Conservation (phyloP, 2,888 invertebrate genomes). For the Colostygia pectinataria region DNA sequence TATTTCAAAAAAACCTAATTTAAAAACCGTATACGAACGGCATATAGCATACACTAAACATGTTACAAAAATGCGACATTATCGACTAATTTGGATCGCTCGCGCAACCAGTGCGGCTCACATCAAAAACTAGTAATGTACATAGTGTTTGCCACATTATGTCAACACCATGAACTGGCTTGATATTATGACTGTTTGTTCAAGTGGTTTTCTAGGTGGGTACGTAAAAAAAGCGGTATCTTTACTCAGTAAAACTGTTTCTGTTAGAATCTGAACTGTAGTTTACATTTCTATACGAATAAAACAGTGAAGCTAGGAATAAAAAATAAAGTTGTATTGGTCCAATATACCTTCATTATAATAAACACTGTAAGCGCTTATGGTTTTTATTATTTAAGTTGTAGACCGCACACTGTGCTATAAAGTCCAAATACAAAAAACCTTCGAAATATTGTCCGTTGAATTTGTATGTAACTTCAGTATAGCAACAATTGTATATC, state of each 20-base stretch:
- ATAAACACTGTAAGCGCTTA: no score
- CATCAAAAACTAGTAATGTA: constrained; percentile 53
- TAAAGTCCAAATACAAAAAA: no score
- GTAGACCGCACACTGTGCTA: no score
- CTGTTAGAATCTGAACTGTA: not conserved
- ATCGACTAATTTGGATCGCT: constrained; percentile 24
- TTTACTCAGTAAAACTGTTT: constrained; percentile 1
- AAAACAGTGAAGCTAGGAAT: no score
- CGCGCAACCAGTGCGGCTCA: constrained; percentile 29
- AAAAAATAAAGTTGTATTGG: no score
- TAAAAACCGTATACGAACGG: no score
- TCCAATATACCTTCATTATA: no score
- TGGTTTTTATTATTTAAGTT: no score
- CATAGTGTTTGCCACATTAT: constrained; percentile 53
- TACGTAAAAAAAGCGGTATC: constrained; percentile 37
- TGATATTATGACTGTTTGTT: constrained; percentile 61
- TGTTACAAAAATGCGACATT: no score
- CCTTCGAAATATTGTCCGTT: not conserved
- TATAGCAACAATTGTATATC: constrained; percentile 9
- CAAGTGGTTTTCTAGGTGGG: constrained; percentile 54
- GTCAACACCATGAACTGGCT: constrained; percentile 58
- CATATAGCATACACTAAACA: no score
- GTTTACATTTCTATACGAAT: not conserved
- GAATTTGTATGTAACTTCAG: not conserved
- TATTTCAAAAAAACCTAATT: no score